A percentile compares a stretch with the other conserved stretches of the same genome.
These are phyloP conservation scores for Leptopilina drosophilae DNA, from an alignment of 2,888 invertebrate genomes.

Conservation along the genomic window DNA sequence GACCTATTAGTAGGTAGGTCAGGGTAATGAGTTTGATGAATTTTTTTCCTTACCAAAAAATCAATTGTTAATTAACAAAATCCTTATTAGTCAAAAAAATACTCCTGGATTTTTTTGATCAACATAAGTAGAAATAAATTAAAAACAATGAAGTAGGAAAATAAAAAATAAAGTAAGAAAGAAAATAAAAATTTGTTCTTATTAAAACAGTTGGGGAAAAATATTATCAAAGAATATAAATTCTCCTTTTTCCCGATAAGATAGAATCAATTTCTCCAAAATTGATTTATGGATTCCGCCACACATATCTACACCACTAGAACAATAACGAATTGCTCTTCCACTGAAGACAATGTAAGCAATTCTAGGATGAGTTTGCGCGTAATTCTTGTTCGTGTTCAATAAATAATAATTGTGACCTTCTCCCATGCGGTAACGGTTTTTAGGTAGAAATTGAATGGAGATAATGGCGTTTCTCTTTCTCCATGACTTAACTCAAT, in stretches of 20 bases:
- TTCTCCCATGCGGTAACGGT: background rate
- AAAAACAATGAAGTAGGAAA: no score
- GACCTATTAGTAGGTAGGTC: no score
- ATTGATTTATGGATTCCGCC: background rate
- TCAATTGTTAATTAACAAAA: no score
- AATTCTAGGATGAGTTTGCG: background rate
- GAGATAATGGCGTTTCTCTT: slow-evolving; percentile 10
- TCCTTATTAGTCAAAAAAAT: no score
- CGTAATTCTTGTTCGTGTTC: background rate
- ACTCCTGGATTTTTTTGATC: no score
- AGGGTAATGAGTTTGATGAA: no score
- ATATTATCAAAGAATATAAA: background rate
- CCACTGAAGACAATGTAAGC: background rate
- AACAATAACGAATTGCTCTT: background rate
- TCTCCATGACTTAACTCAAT: slow-evolving; percentile 33
- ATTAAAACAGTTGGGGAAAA: no score
- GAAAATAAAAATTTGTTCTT: no score
- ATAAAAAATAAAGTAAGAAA: no score
- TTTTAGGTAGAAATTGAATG: slow-evolving; percentile 15
- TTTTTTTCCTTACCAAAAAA: no score
- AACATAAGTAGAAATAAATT: no score
- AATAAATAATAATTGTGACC: slow-evolving; percentile 25
- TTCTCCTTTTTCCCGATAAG: background rate
- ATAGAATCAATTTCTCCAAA: background rate
- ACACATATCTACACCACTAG: no score